Evolutionary conservation across 1,140 invertebrate species (phyloP), one percentile per base, ranked within the genome.

Genomic region (Scaptodrosophila lebanonensis): DNA sequence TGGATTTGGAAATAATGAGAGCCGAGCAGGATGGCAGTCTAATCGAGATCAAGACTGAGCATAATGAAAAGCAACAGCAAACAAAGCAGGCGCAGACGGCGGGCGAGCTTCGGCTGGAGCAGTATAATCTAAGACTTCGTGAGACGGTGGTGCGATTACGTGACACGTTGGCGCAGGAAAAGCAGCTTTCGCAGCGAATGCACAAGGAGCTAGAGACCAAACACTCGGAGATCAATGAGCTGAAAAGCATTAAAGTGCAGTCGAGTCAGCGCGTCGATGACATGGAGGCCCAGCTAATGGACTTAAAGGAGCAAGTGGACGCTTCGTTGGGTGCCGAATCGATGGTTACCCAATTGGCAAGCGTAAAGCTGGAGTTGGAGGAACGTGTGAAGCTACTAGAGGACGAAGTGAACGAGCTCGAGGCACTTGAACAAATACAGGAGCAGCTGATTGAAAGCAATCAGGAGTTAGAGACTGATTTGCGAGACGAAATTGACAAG

Each of bases 261-360:
- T 88, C 96, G 5, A 93, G 93, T 22, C 12, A 58, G 0, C 62
- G 83, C 0, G 92, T 97, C 0, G 92, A 95, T 72, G 91, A 94
- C 83, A 90, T 97, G 88, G 94, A 97, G 79, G 91, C 92, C 53
- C 94, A 97, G 85, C 92, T 98, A 27, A 92, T 93, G 6, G 97
- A 98, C 87, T 48, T 85, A 93, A 85, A 85, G 13, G 83, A 85
- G 38, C 83, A 85, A 38, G 83, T 99, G 25, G 98, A 99, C 89
- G 96, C 96, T 2, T 96, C 97, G 0, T 88, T 99, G 9, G 98
- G 98, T 2, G 96, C 97, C 9, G 97, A 99, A 88, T 96, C 99
- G 89, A 99, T 99, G 97, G 96, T 99, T 0, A 97, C 98, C 72
- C 92, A 94, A 38, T 88, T 99, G 22, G 96, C 96, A 0, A 95